Percentiles rank a stretch among this genome's conserved stretches.
Evolutionary conservation across 1,140 invertebrate species (phyloP).

Genomic region (Heterodera schachtii): DNA sequence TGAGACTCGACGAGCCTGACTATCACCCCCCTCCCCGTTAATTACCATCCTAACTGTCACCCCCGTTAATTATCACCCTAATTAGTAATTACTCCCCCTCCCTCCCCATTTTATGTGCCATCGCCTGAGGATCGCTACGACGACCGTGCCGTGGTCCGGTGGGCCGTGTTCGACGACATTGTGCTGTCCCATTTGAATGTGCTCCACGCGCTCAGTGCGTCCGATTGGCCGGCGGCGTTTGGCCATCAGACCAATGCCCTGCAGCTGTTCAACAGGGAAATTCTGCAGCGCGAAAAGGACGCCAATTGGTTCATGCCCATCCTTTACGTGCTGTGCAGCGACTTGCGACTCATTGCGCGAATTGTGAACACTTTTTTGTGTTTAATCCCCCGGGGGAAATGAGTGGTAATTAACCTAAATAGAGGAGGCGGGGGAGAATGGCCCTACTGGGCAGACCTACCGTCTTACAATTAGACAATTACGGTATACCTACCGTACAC

Average conservation of each 20-base stretch:
- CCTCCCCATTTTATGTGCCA: constrained; percentile 38
- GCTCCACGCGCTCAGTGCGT: constrained; percentile 36
- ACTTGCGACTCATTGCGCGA: constrained; percentile 79
- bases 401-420: no score
- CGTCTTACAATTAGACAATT: no score
- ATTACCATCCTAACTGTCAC: no score
- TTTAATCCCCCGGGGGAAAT: no score
- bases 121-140: constrained; percentile 40
- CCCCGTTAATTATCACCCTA: no score
- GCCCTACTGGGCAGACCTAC: no score
- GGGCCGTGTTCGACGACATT: constrained; percentile 51
- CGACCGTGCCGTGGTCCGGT: constrained; percentile 39
- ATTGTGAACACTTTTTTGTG: constrained; percentile 39
- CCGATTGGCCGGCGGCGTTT: constrained; percentile 41
- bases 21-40: no score
- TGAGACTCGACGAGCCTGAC: no score
- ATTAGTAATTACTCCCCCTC: no score
- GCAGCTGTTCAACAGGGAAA: constrained; percentile 74
- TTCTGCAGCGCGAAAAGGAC: constrained; percentile 79
- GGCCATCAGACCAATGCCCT: constrained; percentile 46
- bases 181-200: constrained; percentile 47
- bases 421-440: no score
- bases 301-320: constrained; percentile 93
- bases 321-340: constrained; percentile 84
- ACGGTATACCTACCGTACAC: no score